Percentiles rank a stretch among this genome's conserved stretches.
Evolutionary conservation across 35 echinoderm and acorn worm species (phyloP).

Genomic region (Nesometra sesokonis): DNA sequence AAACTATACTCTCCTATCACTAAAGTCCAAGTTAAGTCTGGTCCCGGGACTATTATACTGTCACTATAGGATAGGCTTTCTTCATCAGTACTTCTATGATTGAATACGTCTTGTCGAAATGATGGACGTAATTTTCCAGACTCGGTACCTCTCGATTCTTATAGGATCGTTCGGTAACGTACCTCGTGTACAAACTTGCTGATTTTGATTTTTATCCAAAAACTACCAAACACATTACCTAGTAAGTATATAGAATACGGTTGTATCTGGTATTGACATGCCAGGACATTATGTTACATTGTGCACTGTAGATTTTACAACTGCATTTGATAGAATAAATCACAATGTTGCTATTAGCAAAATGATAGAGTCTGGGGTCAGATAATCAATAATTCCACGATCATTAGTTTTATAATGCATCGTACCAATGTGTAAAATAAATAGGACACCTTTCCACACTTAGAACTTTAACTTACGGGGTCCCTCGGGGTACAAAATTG

Average conservation of each 20-base stretch:
- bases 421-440: conserved; percentile 1
- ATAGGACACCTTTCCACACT: neutral
- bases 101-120: no score
- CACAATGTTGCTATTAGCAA: neutral
- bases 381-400: neutral
- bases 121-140: no score
- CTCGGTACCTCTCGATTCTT: no score
- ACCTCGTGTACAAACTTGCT: no score
- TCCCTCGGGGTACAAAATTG: neutral
- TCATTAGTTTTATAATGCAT: neutral
- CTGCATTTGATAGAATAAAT: conserved; percentile 5
- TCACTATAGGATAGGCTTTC: no score
- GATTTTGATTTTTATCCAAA: no score
- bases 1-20: no score
- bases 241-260: neutral
- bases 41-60: no score
- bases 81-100: no score
- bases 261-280: neutral
- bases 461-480: neutral
- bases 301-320: neutral
- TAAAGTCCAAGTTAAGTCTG: no score
- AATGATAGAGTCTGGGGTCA: neutral
- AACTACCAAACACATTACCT: conserved; percentile 7
- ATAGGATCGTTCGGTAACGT: no score
- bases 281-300: neutral